Percentiles rank a stretch among this genome's conserved stretches.
Evolutionary conservation across 2,113 vertebrate species (phyloP).

Genomic region (Heterochromis multidens): DNA sequence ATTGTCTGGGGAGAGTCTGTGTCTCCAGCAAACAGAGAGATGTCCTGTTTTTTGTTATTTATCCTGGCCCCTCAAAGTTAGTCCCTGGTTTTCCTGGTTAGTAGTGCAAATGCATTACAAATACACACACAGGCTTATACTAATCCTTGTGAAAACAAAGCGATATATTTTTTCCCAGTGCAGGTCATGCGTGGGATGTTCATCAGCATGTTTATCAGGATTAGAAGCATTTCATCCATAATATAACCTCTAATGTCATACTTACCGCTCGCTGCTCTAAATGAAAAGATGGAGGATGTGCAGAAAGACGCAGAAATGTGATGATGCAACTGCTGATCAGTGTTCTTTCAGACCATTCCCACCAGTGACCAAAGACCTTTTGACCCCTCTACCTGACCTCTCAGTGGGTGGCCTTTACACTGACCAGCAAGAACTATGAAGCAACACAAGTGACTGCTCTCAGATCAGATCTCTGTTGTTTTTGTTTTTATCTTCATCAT

Average conservation of each 20-base stretch:
- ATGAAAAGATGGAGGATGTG: background rate
- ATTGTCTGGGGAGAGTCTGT: background rate
- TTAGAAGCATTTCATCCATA: conserved; percentile 55
- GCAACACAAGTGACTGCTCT: conserved; percentile 17
- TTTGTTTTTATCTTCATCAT: background rate
- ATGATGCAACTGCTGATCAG: background rate
- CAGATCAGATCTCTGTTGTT: conserved; percentile 2
- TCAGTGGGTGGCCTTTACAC: conserved; percentile 66
- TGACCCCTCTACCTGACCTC: conserved; percentile 63
- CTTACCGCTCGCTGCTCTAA: conserved; percentile 1
- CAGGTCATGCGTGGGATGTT: conserved; percentile 59
- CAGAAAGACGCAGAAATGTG: background rate
- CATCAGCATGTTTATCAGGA: conserved; percentile 60
- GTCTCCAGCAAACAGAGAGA: background rate
- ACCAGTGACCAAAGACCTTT: conserved; percentile 45
- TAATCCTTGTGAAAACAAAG: conserved; percentile 72
- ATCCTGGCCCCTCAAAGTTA: background rate
- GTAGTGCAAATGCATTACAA: conserved; percentile 27
- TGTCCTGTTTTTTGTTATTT: conserved; percentile 21
- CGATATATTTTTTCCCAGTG: conserved; percentile 51
- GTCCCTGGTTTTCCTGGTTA: background rate
- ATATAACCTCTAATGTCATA: conserved; percentile 37
- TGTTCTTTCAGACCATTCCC: conserved; percentile 36
- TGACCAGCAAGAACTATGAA: conserved; percentile 34
- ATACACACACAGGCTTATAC: conserved; percentile 50